Evolutionary conservation across 1,140 invertebrate species (phyloP), one percentile per base, ranked within the genome.

Genomic region (Micrasema longulum): DNA sequence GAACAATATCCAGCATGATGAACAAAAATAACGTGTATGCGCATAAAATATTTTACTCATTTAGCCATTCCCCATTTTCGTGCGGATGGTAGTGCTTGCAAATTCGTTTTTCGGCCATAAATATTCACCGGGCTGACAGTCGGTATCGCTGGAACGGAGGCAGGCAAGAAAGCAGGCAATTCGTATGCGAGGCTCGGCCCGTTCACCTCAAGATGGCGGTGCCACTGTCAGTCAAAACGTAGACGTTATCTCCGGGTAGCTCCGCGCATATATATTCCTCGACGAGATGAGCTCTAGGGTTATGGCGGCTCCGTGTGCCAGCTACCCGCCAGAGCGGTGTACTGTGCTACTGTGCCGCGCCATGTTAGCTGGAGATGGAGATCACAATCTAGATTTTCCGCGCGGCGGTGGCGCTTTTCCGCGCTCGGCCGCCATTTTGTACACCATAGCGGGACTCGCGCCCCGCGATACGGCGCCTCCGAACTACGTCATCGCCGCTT

Each of bases 21-120:
- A 71, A 65, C 69, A 75, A 71, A 74, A 69, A 66, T 72, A 75
- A 75, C 73, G 73, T 75, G 69, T 72, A 71, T 68, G 73, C 73
- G 73, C 73, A 75, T 75, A 75, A 75, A 75, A 75, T 75, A 75
- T 75, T 75, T 75, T 72, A 67, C 73, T 75, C 73, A 75, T 75
- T 75, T 75, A 68, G 73, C 65, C 64, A 65, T 68, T 50, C 64
- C 65, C 66, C 73, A 52, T 74, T 74, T 53, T 60, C 45, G 66
- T 73, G 36, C 64, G 55, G 65, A 35, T 67, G 48, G 65, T 67
- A 67, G 63, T 60, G 57, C 73, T 76, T 72, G 75, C 75, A 76
- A 76, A 76, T 76, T 76, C 75, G 75, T 76, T 76, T 76, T 76
- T 76, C 72, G 73, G 72, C 75, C 73, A 76, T 76, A 76, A 76